phyloP scores from a whole-genome alignment of 2,113 vertebrate species.

The Melanerpes aurifrons region DNA sequence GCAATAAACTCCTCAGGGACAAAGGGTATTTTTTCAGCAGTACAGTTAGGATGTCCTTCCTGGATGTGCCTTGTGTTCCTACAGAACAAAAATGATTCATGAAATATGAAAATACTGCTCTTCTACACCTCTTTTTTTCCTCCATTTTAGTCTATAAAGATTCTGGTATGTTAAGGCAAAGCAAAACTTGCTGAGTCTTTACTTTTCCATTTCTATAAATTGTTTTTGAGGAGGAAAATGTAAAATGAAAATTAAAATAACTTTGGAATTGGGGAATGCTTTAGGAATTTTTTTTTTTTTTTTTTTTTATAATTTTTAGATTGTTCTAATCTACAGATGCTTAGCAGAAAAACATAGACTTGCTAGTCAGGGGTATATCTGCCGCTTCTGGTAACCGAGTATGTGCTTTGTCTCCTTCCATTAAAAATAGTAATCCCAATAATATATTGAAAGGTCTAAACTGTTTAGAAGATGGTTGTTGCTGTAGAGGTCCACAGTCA shows the following conservation, averaged over 20 bases:
- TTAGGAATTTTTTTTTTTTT: neutral
- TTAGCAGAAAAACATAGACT: neutral
- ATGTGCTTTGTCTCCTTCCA: conserved; percentile 41
- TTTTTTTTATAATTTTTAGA: neutral
- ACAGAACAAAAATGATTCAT: conserved; percentile 9
- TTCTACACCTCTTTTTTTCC: neutral
- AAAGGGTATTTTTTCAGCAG: neutral
- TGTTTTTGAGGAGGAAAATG: neutral
- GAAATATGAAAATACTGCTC: neutral
- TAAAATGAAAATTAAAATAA: neutral
- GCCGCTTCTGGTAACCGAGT: conserved; percentile 16
- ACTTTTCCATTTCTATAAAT: neutral
- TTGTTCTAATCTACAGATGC: neutral
- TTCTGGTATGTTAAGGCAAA: conserved; percentile 8
- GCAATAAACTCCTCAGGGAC: neutral
- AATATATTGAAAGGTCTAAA: neutral
- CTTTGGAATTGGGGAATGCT: neutral
- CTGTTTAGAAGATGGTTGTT: conserved; percentile 2
- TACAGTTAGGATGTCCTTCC: neutral
- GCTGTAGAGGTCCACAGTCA: conserved; percentile 67
- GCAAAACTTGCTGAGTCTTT: neutral
- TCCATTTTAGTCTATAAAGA: neutral
- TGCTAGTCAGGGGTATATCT: neutral
- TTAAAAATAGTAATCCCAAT: conserved; percentile 55
- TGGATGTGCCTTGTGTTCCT: neutral